A percentile compares a stretch with the other conserved stretches of the same genome.
These are phyloP conservation scores for Disparrhopalites patrizii DNA, from an alignment of 2,888 invertebrate genomes.

Conservation along the genomic window DNA sequence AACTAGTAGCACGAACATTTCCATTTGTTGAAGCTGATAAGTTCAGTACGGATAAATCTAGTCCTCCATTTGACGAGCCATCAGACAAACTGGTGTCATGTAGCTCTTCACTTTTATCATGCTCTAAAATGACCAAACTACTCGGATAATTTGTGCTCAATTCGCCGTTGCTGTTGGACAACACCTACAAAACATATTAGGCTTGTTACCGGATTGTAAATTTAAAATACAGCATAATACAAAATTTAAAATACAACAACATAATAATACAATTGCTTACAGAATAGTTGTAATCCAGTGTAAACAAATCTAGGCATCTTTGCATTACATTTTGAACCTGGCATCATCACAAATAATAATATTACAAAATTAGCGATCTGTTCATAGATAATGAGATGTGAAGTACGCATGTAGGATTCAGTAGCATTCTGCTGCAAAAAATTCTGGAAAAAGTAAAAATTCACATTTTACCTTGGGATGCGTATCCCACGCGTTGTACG, in stretches of 20 bases:
- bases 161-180: conserved; percentile 64
- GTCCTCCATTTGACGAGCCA: not conserved
- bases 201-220: no score
- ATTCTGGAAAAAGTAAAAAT: no score
- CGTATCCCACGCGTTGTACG: conserved; percentile 62
- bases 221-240: no score
- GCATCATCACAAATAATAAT: no score
- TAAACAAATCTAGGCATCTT: conserved; percentile 62
- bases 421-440: no score
- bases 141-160: conserved; percentile 69
- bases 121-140: conserved; percentile 64
- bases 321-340: conserved; percentile 60
- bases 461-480: conserved; percentile 58
- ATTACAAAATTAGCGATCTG: no score
- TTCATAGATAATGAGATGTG: no score
- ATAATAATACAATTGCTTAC: no score
- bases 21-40: not conserved
- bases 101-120: no score
- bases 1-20: conserved; percentile 15
- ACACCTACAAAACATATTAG: no score
- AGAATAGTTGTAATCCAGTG: conserved; percentile 64
- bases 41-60: not conserved
- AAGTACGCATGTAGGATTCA: no score
- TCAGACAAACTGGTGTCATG: not conserved
- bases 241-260: no score